Conservation (phyloP, 2,797 vertebrate genomes). For the Silurus aristotelis region DNA sequence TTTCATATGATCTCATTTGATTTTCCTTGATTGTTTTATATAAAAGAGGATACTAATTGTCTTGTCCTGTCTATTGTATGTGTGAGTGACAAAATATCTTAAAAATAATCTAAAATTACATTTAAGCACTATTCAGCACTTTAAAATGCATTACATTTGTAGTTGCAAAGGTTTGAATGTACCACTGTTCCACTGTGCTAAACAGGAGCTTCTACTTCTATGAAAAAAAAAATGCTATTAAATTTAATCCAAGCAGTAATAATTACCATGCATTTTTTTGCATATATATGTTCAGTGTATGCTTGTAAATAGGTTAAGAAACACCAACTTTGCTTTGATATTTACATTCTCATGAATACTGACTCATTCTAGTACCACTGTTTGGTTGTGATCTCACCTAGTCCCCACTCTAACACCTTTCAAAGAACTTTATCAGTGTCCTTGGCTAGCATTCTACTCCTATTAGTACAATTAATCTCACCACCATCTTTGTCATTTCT, state of each 20-base stretch:
- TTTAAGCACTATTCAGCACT: background rate
- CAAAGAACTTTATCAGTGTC: constrained; percentile 21
- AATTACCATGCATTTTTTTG: background rate
- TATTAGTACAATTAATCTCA: constrained; percentile 48
- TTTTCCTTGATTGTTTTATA: background rate
- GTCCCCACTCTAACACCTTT: constrained; percentile 1
- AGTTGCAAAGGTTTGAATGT: too few species aligned
- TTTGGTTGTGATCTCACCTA: background rate
- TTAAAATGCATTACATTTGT: background rate
- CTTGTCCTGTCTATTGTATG: too few species aligned
- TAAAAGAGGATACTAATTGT: background rate
- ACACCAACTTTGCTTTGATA: background rate
- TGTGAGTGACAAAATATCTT: background rate
- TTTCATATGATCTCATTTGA: background rate
- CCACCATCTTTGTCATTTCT: constrained; percentile 43
- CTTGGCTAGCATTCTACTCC: constrained; percentile 40
- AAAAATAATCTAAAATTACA: background rate
- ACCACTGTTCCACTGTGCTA: background rate
- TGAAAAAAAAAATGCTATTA: background rate
- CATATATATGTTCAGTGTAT: background rate
- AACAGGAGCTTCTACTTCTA: background rate
- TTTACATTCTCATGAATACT: background rate
- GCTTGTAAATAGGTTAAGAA: background rate
- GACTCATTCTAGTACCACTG: background rate
- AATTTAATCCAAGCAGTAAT: background rate